These are phyloP conservation scores for Rhinoraja longicauda DNA, from an alignment of 2,797 vertebrate species.

Conservation along the genomic window DNA sequence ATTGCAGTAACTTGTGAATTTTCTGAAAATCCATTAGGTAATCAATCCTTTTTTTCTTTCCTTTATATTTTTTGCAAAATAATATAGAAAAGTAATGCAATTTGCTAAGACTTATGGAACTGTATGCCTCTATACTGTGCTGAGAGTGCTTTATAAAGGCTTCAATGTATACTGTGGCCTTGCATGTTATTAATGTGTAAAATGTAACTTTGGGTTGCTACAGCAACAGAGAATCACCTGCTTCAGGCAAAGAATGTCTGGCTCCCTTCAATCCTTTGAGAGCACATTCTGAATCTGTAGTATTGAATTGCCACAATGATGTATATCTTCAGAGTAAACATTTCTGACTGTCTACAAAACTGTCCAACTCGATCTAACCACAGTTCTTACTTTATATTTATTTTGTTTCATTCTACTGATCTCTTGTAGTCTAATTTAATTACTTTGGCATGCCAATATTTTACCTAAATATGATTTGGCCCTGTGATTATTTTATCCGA, in stretches of 20 bases:
- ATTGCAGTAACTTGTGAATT: background rate
- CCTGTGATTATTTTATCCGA: background rate
- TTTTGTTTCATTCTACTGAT: background rate
- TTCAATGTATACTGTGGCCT: background rate
- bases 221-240: background rate
- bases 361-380: background rate
- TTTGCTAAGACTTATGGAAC: background rate
- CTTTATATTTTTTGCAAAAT: background rate
- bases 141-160: background rate
- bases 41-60: background rate
- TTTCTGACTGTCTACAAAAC: background rate
- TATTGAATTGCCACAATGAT: background rate
- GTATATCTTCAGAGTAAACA: background rate
- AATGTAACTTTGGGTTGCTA: background rate
- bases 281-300: background rate
- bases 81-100: background rate
- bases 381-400: background rate
- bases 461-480: background rate
- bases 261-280: background rate
- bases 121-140: background rate
- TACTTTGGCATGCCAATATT: background rate
- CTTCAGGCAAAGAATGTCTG: slow-evolving; percentile 1
- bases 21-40: background rate
- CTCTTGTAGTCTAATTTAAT: background rate
- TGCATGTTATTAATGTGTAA: background rate